Evolutionary conservation across 2,113 vertebrate species (phyloP), one percentile per base, ranked within the genome.

Genomic region (Capricornis sumatraensis): DNA sequence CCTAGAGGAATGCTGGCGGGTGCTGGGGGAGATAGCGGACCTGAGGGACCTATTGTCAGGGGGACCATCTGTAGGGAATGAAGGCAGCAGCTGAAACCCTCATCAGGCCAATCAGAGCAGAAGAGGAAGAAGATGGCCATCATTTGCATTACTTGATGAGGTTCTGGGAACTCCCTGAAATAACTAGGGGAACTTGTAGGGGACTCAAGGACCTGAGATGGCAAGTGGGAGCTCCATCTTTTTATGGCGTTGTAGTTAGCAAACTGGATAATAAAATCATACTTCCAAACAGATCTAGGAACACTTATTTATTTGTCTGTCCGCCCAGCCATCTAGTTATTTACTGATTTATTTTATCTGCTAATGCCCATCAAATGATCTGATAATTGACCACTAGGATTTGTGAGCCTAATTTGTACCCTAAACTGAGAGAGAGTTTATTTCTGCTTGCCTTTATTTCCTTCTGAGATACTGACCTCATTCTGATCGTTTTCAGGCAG

Each of bases 21-120:
- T 8, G 43, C 13, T 14, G 8, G 16, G 84, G 23, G 45, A 27
- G 16, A 4, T 1, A 6, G 47, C 1, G 17, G 17, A 7, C 47
- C 28, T 2, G 30, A 62, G n/a, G 40, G 14, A 15, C 43, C 8
- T 2, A 0, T 7, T 7, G 4, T 67, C 14, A 7, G 50, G 13
- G 9, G 4, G 45, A 43, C 23, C 33, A 67, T 60, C 55, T 40
- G 19, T 21, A 30, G 17, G 43, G 71, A 91, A 14, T 30, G 21
- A 43, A 79, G 47, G 30, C 50, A 55, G 23, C 45, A 4, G 2
- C 33, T n/a, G 21, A 47, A 60, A 45, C n/a, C 28, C 21, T 19
- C 74, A 55, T 23, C 7, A 9, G 10, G 45, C 15, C 6, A 4
- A 2, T 88, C 17, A 6, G 21, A 23, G 25, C n/a, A 50, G 57